These are phyloP conservation scores for Melanotaenia trifasciata DNA, from an alignment of 2,797 vertebrate species.

Conservation along the genomic window DNA sequence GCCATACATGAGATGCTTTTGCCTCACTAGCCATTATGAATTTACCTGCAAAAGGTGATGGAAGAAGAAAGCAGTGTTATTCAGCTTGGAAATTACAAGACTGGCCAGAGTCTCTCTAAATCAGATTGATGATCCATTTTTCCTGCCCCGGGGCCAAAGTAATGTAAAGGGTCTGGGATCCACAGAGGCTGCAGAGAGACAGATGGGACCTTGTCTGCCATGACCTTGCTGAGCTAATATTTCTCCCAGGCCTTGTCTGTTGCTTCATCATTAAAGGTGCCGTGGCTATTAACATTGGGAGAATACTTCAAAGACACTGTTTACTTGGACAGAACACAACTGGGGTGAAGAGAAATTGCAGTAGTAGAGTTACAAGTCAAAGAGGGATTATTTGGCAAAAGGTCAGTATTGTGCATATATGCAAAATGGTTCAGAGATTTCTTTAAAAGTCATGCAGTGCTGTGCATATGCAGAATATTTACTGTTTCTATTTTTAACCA, in stretches of 20 bases:
- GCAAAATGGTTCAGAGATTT: conserved; percentile 3
- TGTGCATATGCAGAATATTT: not conserved
- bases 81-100: conserved; percentile 69
- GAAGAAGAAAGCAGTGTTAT: conserved; percentile 66
- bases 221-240: conserved; percentile 84
- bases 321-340: conserved; percentile 69
- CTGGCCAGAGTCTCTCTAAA: conserved; percentile 72
- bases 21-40: conserved; percentile 61
- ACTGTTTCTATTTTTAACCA: not conserved
- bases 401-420: conserved; percentile 10
- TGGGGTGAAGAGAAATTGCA: conserved; percentile 46
- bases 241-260: conserved; percentile 76
- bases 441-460: not conserved
- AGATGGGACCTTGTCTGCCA: conserved; percentile 82
- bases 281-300: conserved; percentile 72
- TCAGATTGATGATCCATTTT: conserved; percentile 84
- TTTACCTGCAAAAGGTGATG: conserved; percentile 69
- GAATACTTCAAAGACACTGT: conserved; percentile 74
- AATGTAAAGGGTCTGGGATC: conserved; percentile 75
- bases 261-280: conserved; percentile 80
- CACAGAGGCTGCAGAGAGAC: conserved; percentile 76
- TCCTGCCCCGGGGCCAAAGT: conserved; percentile 73
- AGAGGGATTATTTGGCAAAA: conserved; percentile 50
- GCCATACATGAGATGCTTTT: conserved; percentile 56
- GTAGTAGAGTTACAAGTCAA: conserved; percentile 41